Evolutionary conservation across 2,113 vertebrate species (phyloP), one percentile per base, ranked within the genome.

Genomic region (Amphilophus citrinellus): DNA sequence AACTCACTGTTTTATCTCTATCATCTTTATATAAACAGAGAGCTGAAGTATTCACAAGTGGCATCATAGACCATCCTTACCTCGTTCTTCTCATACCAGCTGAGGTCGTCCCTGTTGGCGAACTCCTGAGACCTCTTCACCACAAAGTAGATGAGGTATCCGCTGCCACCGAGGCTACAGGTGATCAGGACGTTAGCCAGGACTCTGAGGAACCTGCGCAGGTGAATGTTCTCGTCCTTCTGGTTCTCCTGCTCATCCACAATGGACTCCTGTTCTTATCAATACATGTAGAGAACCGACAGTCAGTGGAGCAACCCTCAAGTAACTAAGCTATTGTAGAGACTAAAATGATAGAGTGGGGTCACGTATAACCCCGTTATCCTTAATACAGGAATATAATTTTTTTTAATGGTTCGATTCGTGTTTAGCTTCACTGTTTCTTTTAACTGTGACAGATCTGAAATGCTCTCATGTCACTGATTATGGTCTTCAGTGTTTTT

Each of bases 81-180:
- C 97, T 99, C 98, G 30, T 99, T 99, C 94, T 98, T 98, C 95
- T 99, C 98, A 59, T 99, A 99, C 98, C 98, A 99, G 88, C 98
- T 97, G 85, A 97, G 89, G 0, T 98, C 97, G 77, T 97, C 95
- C 96, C 96, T 97, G 91, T 92, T 96, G 47, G 98, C 97, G 82
- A 99, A 99, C 0, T 98, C 97, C 94, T 99, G 98, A 11, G 98
- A 99, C 77, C 98, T 95, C 89, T 98, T 99, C 83, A 99, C 98
- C 84, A 99, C 98, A 11, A 98, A 99, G 91, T 97, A 99, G 91
- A 99, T 99, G 91, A 99, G 98, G 88, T 99, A 99, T 1, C 98
- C 98, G 0, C 98, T 99, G 61, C 98, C 98, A 1, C 98, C 98
- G n/a, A 99, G 94, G 83, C 97, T 98, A 87, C 98, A 99, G 78